Conservation (phyloP, 1,140 invertebrate genomes). For the Diprion similis region DNA sequence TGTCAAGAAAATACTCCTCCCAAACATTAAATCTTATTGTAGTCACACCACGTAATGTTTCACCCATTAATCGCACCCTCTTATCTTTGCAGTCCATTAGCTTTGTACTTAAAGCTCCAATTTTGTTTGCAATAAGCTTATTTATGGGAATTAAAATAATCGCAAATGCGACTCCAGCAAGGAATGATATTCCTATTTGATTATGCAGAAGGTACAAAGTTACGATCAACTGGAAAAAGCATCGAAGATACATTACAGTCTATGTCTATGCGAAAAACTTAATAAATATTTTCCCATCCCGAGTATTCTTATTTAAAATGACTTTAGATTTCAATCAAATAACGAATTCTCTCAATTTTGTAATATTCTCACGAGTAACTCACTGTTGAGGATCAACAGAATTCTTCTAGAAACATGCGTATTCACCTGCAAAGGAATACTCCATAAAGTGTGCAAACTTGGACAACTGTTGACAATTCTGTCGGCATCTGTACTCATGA, state of each 20-base stretch:
- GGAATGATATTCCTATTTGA: slow-evolving; percentile 90
- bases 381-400: no score
- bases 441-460: slow-evolving; percentile 97
- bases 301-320: slow-evolving; percentile 13
- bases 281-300: slow-evolving; percentile 20
- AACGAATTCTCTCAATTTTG: slow-evolving; percentile 2
- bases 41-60: slow-evolving; percentile 86
- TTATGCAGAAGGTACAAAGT: slow-evolving; percentile 83
- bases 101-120: slow-evolving; percentile 83
- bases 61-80: slow-evolving; percentile 87
- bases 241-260: slow-evolving; percentile 24
- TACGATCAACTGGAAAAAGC: slow-evolving; percentile 74
- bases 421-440: slow-evolving; percentile 88
- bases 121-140: slow-evolving; percentile 87
- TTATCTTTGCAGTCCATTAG: slow-evolving; percentile 94
- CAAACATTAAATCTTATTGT: slow-evolving; percentile 93
- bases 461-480: slow-evolving; percentile 94
- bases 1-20: slow-evolving; percentile 84
- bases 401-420: no score
- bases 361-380: no score
- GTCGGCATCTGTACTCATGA: slow-evolving; percentile 96
- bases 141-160: slow-evolving; percentile 95
- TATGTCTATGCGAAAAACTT: slow-evolving; percentile 9
- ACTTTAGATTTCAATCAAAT: slow-evolving; percentile 19
- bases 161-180: slow-evolving; percentile 88